Evolutionary conservation across 2,113 vertebrate genomes (phyloP), one percentile per base, ranked within the genome.

Genomic region (Jacana jacana): DNA sequence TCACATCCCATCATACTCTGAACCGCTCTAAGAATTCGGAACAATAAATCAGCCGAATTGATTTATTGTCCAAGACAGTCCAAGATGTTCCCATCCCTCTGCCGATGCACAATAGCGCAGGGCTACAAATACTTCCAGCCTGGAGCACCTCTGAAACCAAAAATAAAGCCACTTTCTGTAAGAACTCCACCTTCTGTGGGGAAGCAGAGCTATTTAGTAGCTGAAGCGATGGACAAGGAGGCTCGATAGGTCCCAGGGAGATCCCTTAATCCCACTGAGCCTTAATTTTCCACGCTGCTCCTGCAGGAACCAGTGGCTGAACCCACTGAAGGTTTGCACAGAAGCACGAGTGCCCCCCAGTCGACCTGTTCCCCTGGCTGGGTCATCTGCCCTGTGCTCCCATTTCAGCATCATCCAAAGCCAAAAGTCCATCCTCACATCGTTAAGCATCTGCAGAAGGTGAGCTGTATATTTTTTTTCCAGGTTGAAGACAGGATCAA

Each of bases 261-360:
- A 91, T 18, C 80, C 20, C 0, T 70, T 63, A 70, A 86, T 77
- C 44, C 15, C 71, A 46, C 24, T 0, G 0, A 65, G 31, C 28
- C 68, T 96, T 86, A 17, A 15, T 80, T 88, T 88, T 77, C 82
- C 35, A 8, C 17, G 27, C n/a, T 69, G 30, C 49, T 93, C 17
- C 91, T 52, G 42, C 30, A 52, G 79, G 63, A 91, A 54, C n/a
- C 40, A 37, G 35, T 17, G 52, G 14, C 24, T 85, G 58, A 60
- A 71, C 6, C 25, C 70, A 55, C 4, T 1, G 42, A 70, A 15
- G 6, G 10, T 10, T 49, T 57, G 81, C 60, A 54, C n/a, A 65
- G 81, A 64, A 48, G 16, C 27, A 33, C 20, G 54, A 33, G 14
- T 55, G 30, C 60, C 55, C 22, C 61, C 75, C 33, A 39, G 19